phyloP scores from a whole-genome alignment of 2,797 vertebrate species.

The Alauda arvensis region DNA sequence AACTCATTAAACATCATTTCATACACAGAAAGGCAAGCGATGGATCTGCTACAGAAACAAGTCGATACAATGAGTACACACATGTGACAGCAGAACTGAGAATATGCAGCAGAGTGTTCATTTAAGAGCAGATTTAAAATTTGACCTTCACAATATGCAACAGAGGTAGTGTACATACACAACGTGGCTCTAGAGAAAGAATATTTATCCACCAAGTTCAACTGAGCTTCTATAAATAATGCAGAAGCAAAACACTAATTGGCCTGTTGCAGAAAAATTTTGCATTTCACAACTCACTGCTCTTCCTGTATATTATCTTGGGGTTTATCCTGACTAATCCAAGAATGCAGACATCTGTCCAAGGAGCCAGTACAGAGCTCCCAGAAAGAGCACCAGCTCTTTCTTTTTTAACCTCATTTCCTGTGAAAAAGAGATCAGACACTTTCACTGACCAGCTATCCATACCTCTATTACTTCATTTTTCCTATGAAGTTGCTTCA shows the following conservation, averaged over 20 bases:
- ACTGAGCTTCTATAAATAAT: conserved; percentile 34
- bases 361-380: not conserved
- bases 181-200: not conserved
- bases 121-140: not conserved
- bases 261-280: conserved; percentile 3
- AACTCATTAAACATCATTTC: conserved; percentile 1
- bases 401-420: not conserved
- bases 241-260: conserved; percentile 29
- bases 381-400: not conserved
- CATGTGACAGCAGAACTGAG: fast-evolving
- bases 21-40: not conserved
- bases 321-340: conserved; percentile 10
- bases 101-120: not conserved
- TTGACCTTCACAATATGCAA: not conserved
- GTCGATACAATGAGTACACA: not conserved
- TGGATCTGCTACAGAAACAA: not conserved
- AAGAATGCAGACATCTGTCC: not conserved
- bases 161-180: not conserved
- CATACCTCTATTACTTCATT: not conserved
- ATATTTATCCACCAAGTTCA: not conserved
- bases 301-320: not conserved
- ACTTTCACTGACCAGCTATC: not conserved
- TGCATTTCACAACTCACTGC: conserved; percentile 23
- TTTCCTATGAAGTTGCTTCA: not conserved
- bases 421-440: not conserved